Evolutionary conservation across 2,888 invertebrate genomes (phyloP).

Genomic region (Laothoe populi): DNA sequence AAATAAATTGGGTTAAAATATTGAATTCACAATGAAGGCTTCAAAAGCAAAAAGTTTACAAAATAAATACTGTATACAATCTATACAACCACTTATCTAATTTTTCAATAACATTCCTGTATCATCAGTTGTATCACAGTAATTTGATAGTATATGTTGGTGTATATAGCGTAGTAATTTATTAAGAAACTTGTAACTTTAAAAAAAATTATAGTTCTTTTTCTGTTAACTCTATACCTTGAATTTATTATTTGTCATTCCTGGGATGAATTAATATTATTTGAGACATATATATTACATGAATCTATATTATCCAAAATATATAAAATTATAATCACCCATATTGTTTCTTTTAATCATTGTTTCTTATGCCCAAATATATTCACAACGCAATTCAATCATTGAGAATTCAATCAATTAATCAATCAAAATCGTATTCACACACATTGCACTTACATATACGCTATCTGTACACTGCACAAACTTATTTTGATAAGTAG

Average conservation of each 20-base stretch:
- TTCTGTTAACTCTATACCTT: background rate
- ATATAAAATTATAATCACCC: background rate
- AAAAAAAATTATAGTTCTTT: background rate
- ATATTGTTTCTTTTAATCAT: background rate
- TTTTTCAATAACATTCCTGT: conserved; percentile 8
- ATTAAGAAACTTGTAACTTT: conserved; percentile 27
- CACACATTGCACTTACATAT: too few species aligned
- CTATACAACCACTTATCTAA: background rate
- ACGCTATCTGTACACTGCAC: too few species aligned
- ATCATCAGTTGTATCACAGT: background rate
- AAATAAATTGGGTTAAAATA: too few species aligned
- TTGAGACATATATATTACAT: conserved; percentile 1
- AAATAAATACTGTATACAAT: background rate
- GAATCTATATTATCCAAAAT: conserved; percentile 9
- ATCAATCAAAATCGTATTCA: background rate
- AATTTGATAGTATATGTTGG: conserved; percentile 4
- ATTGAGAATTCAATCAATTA: too few species aligned
- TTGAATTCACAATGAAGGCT: too few species aligned
- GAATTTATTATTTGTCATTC: conserved; percentile 8
- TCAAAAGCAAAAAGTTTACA: background rate
- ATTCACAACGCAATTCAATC: too few species aligned
- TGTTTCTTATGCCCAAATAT: too few species aligned
- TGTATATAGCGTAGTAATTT: conserved; percentile 33
- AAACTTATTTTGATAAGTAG: too few species aligned
- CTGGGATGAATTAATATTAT: conserved; percentile 19